These are phyloP conservation scores for Saccostrea cuccullata DNA, from an alignment of 1,140 invertebrate genomes.

Conservation along the genomic window DNA sequence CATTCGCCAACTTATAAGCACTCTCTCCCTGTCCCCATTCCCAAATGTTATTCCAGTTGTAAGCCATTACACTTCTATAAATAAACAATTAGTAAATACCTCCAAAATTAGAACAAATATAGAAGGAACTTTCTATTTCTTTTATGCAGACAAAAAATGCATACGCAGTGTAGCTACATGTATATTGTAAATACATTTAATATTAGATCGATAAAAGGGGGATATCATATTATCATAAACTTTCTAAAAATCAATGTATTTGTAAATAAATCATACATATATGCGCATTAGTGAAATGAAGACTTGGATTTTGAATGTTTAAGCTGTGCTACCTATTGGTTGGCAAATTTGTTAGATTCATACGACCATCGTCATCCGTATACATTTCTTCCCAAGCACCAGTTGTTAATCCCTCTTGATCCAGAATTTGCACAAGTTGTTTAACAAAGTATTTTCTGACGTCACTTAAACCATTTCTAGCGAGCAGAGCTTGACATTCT, in stretches of 20 bases:
- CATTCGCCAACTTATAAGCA: conserved; percentile 66
- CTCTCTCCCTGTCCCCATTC: conserved; percentile 69
- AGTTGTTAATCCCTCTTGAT: conserved; percentile 57
- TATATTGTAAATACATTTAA: too few species aligned
- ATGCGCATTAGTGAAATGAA: conserved; percentile 46
- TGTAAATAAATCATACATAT: conserved; percentile 61
- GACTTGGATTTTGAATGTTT: conserved; percentile 58
- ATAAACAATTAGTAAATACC: neutral
- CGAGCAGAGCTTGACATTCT: conserved; percentile 58
- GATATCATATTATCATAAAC: too few species aligned
- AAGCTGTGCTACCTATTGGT: conserved; percentile 30
- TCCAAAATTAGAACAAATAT: neutral
- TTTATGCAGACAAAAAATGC: too few species aligned
- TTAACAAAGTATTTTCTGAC: conserved; percentile 59
- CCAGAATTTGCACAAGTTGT: conserved; percentile 59
- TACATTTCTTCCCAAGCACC: conserved; percentile 71
- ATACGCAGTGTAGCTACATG: too few species aligned
- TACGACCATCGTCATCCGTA: conserved; percentile 41
- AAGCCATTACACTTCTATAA: conserved; percentile 64
- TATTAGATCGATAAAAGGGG: too few species aligned
- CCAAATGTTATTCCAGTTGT: conserved; percentile 75
- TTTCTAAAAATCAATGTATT: too few species aligned
- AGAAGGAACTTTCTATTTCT: conserved; percentile 58
- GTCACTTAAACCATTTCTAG: neutral
- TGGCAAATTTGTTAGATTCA: conserved; percentile 22